Base-by-base conservation (phyloP, 2,797 vertebrate species). In the Acipenser oxyrinchus region DNA sequence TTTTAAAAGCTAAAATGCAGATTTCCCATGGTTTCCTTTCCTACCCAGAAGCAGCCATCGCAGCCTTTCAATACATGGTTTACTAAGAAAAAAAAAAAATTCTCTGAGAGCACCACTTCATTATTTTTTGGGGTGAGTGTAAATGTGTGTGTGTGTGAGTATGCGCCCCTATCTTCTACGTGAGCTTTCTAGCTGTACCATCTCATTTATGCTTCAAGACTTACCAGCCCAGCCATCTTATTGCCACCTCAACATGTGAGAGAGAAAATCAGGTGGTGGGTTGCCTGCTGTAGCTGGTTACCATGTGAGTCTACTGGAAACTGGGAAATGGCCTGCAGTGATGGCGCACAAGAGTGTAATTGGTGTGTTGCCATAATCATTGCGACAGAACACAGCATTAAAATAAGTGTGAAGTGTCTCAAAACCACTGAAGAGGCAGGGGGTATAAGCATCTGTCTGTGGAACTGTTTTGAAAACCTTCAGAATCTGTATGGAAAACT, bases 51-150 rank as follows among this genome's bases (percentile, higher is more conserved):
- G 37, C 4, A 37, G 37, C 37, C 37, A 37, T 37, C 37, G 37
- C 37, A 37, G n/a, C 18, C 37, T 49, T 23, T 63, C 66, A 49
- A 13, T 23, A 12, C 18, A 8, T 49, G 15, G 60, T 37, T 37
- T 37, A 37, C 37, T 37, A 12, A 50, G n/a, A 15, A 62, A 48
- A 61, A 53, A 61, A 53, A 8, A 9, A 8, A 48, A 50, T 15
- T n/a, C 10, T 55, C 61, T 57, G n/a, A 18, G 62, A 23, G 49
- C 13, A 6, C 48, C 15, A 64, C n/a, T 12, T 67, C 49, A 53
- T 50, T 12, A 7, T 68, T 64, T 64, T 59, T 68, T 64, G 12
- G 49, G 63, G 59, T 67, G 48, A 65, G 67, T 65, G 69, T 70
- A 70, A 70, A 65, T 60, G 52, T 64, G 61, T 50, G 61, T 65